phyloP scores from a whole-genome alignment of 2,797 vertebrate genomes.

The Chaunax sp. region DNA sequence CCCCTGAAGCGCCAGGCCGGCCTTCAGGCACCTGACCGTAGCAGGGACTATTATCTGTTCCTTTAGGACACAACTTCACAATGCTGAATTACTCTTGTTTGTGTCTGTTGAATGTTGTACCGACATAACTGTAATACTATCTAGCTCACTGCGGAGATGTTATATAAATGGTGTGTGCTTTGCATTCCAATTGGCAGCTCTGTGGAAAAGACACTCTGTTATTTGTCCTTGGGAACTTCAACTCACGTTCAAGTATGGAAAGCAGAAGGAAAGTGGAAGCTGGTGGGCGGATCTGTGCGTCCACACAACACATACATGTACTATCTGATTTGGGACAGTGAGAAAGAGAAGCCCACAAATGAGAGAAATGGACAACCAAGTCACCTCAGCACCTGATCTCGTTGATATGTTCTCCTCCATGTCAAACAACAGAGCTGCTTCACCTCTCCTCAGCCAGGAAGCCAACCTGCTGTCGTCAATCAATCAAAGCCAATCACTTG shows the following conservation, averaged over 20 bases:
- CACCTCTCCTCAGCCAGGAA: conserved; percentile 19
- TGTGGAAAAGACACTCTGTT: conserved; percentile 56
- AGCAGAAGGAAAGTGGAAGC: conserved; percentile 30
- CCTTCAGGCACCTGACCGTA: conserved; percentile 30
- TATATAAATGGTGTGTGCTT: conserved; percentile 71
- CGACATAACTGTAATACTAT: conserved; percentile 72
- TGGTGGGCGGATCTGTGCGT: conserved; percentile 16
- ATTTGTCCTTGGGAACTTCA: conserved; percentile 55
- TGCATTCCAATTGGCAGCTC: conserved; percentile 74
- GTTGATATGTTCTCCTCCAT: conserved; percentile 28
- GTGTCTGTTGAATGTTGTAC: conserved; percentile 76
- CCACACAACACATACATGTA: neutral
- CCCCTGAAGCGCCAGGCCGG: conserved; percentile 19
- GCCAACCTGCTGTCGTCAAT: conserved; percentile 69
- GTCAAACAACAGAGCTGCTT: conserved; percentile 62
- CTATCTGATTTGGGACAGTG: conserved; percentile 9
- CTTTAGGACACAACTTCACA: conserved; percentile 57
- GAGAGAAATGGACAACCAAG: conserved; percentile 26
- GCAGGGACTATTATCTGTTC: conserved; percentile 48
- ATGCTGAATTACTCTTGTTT: conserved; percentile 66
- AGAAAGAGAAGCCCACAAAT: conserved; percentile 2
- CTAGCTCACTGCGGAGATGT: conserved; percentile 74
- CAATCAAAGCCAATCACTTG: conserved; percentile 83
- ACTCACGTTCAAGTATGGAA: conserved; percentile 30
- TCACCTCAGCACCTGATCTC: conserved; percentile 43